These are phyloP conservation scores for Rhizomys pruinosus DNA, from an alignment of 2,113 vertebrate genomes.

Conservation along the genomic window DNA sequence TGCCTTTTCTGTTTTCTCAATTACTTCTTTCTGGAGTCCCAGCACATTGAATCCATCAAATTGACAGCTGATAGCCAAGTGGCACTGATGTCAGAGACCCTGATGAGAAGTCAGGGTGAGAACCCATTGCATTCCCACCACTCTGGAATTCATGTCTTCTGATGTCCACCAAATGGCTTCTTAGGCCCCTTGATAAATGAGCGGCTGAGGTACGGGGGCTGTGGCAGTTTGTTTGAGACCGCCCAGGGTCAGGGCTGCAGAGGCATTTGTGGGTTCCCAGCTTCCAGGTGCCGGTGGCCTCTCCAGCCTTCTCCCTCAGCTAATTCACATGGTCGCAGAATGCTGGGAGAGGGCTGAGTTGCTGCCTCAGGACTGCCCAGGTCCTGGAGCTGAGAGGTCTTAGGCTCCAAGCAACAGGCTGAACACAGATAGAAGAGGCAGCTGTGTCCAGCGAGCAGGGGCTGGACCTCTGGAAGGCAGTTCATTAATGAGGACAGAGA, in stretches of 20 bases:
- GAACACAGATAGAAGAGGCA: background rate
- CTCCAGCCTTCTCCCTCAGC: background rate
- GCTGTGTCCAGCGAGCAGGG: accelerated
- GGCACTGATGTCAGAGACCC: background rate
- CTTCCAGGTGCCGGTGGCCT: background rate
- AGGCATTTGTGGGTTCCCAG: background rate
- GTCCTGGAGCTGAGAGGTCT: background rate
- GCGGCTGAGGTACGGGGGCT: too few species aligned
- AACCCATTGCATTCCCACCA: background rate
- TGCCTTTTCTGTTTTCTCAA: background rate
- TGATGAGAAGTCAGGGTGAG: background rate
- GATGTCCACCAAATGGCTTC: background rate
- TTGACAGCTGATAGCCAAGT: background rate
- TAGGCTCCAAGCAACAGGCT: background rate
- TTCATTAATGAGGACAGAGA: background rate
- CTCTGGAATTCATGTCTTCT: background rate
- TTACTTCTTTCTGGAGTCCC: background rate
- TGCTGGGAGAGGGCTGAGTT: background rate
- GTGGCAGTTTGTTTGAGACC: background rate
- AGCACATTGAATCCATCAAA: background rate
- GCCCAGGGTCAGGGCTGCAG: background rate
- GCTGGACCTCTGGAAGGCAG: background rate
- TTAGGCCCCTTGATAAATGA: background rate
- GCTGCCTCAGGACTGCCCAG: background rate
- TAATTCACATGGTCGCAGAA: background rate